Evolutionary conservation across 2,113 vertebrate species (phyloP).

Genomic region (Panthera leo): DNA sequence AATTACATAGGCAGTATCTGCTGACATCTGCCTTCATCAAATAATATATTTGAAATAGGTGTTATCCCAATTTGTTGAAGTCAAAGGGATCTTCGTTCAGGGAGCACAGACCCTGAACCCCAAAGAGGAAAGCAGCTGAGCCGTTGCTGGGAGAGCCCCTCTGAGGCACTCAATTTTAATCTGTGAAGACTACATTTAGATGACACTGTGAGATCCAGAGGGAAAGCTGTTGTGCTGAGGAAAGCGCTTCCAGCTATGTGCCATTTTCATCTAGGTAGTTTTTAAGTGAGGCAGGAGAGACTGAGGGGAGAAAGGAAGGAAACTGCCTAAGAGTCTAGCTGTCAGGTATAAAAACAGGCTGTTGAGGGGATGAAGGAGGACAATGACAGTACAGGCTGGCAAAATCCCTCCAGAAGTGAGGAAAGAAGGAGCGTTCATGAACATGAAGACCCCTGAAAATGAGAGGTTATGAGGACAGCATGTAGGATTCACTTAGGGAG

Average conservation of each 20-base stretch:
- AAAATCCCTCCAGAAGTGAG: neutral
- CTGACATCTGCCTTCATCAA: conserved; percentile 91
- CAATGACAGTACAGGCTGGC: accelerated
- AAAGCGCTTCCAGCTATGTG: neutral
- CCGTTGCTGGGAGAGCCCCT: neutral
- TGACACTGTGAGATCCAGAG: neutral
- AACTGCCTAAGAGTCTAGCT: neutral
- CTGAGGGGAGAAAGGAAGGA: neutral
- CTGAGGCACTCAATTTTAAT: neutral
- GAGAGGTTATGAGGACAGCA: neutral
- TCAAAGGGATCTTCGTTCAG: conserved; percentile 79
- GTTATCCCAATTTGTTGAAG: conserved; percentile 87
- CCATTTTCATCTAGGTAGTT: neutral
- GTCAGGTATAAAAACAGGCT: neutral
- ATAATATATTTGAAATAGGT: conserved; percentile 91
- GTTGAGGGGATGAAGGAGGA: neutral
- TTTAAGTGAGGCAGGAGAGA: neutral
- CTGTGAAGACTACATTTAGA: neutral
- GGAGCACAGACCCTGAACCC: conserved; percentile 76
- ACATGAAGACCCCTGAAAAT: neutral
- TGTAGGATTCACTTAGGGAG: neutral
- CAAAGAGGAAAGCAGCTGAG: conserved; percentile 61
- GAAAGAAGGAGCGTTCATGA: neutral
- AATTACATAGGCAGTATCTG: conserved; percentile 91
- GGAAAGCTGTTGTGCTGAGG: neutral